These are phyloP conservation scores for Drosophila arawakana DNA, from an alignment of 1,140 invertebrate genomes.

Conservation along the genomic window DNA sequence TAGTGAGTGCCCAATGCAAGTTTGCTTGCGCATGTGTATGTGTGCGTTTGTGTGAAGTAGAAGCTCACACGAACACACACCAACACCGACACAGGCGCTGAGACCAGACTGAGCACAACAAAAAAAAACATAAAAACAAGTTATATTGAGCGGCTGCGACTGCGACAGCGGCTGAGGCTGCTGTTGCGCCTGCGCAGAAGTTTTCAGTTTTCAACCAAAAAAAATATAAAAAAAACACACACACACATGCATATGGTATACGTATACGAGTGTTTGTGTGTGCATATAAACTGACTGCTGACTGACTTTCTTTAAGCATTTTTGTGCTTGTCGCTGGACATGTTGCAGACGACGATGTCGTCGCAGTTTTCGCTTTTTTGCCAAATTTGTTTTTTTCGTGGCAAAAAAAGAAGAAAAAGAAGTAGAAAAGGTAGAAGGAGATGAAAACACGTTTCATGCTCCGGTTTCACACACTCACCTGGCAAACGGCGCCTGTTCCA, in stretches of 20 bases:
- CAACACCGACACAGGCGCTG: conserved; percentile 28
- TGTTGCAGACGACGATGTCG: conserved; percentile 37
- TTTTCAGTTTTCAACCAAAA: conserved; percentile 62
- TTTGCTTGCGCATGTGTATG: conserved; percentile 26
- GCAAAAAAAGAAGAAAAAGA: conserved; percentile 30
- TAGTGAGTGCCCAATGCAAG: conserved; percentile 36
- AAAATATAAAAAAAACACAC: conserved; percentile 20
- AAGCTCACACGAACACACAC: conserved; percentile 48
- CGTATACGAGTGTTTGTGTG: neutral
- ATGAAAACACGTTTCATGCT: conserved; percentile 45
- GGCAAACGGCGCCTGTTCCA: conserved; percentile 89
- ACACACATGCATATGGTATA: neutral
- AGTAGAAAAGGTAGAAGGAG: conserved; percentile 16
- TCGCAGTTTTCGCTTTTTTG: conserved; percentile 55
- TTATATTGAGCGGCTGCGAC: conserved; percentile 46
- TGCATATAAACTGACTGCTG: conserved; percentile 51
- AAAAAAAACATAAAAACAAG: conserved; percentile 71
- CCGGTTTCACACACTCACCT: conserved; percentile 85
- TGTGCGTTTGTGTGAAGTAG: conserved; percentile 54
- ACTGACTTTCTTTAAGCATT: conserved; percentile 76
- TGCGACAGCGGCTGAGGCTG: conserved; percentile 4
- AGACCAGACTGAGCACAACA: conserved; percentile 42
- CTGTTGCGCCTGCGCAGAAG: conserved; percentile 60
- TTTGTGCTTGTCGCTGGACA: conserved; percentile 57
- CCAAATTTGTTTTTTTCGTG: conserved; percentile 39